A percentile compares a stretch with the other conserved stretches of the same genome.
These are phyloP conservation scores for Salmo trutta DNA, from an alignment of 2,797 vertebrate genomes.

Conservation along the genomic window DNA sequence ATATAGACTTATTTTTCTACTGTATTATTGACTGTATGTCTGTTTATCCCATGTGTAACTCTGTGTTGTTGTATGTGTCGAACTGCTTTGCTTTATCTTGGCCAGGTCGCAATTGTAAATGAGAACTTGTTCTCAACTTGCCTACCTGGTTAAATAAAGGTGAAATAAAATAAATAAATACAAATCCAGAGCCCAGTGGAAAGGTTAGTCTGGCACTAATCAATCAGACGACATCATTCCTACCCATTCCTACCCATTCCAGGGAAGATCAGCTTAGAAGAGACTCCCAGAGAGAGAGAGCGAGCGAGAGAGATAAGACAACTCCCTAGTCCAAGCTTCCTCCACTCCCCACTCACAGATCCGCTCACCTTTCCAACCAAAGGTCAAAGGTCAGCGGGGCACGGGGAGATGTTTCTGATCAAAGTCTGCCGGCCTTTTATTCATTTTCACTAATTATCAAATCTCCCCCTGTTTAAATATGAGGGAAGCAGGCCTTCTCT, in stretches of 20 bases:
- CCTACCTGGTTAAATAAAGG: too few relatives aligned
- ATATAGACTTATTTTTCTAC: too few relatives aligned
- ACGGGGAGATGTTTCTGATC: constrained; percentile 62
- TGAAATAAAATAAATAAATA: too few relatives aligned
- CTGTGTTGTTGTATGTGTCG: too few relatives aligned
- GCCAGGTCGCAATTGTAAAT: too few relatives aligned
- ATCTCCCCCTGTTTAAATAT: constrained; percentile 78
- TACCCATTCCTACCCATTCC: constrained; percentile 4
- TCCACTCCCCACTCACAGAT: constrained; percentile 6
- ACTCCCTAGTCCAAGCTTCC: neutral
- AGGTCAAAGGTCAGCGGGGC: constrained; percentile 56
- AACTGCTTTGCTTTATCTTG: too few relatives aligned
- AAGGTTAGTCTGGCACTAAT: constrained; percentile 53
- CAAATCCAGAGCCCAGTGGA: constrained; percentile 42
- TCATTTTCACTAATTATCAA: constrained; percentile 77
- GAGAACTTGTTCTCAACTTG: too few relatives aligned
- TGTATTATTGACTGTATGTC: too few relatives aligned
- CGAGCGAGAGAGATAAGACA: neutral
- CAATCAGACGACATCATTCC: constrained; percentile 46
- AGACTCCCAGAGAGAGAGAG: constrained; percentile 11
- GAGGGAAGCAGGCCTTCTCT: constrained; percentile 65
- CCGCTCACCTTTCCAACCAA: constrained; percentile 42
- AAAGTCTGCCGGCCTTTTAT: constrained; percentile 68
- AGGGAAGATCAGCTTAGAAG: too few relatives aligned
- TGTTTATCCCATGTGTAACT: too few relatives aligned